Conservation (phyloP, 2,113 vertebrate species). For the Mormoops blainvillei region DNA sequence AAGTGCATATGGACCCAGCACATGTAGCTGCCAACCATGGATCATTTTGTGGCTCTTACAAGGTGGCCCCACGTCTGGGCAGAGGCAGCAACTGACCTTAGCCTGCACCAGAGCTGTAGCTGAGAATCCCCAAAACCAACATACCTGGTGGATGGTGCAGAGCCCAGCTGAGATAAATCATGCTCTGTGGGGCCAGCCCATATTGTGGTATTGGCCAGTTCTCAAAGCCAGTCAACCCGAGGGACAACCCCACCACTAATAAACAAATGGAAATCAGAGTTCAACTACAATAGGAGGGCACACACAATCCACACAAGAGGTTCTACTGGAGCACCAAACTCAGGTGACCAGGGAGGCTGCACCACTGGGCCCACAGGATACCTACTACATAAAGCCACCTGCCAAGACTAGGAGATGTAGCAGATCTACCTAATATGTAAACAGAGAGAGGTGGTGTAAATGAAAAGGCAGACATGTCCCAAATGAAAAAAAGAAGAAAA, state of each 20-base stretch:
- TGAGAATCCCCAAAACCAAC: not conserved
- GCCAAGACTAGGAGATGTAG: too few species aligned
- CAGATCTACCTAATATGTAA: too few species aligned
- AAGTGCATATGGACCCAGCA: not conserved
- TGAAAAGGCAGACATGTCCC: too few species aligned
- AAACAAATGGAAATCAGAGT: not conserved
- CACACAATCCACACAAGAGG: not conserved
- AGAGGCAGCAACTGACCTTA: too few species aligned
- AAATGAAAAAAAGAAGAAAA: too few species aligned
- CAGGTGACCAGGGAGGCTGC: not conserved
- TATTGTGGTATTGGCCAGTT: not conserved
- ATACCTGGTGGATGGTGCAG: not conserved
- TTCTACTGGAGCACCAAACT: not conserved
- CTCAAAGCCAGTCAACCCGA: not conserved
- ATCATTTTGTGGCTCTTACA: not conserved
- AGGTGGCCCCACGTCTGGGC: too few species aligned
- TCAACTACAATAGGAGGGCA: not conserved
- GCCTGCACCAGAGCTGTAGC: not conserved
- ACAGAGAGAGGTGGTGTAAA: too few species aligned
- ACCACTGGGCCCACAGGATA: too few species aligned
- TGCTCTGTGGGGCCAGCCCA: not conserved
- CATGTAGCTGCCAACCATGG: not conserved
- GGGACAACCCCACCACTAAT: not conserved
- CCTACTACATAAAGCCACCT: too few species aligned
- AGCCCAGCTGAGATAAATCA: not conserved